phyloP scores from a whole-genome alignment of 2,797 vertebrate species.

The Leptodactylus fallax region DNA sequence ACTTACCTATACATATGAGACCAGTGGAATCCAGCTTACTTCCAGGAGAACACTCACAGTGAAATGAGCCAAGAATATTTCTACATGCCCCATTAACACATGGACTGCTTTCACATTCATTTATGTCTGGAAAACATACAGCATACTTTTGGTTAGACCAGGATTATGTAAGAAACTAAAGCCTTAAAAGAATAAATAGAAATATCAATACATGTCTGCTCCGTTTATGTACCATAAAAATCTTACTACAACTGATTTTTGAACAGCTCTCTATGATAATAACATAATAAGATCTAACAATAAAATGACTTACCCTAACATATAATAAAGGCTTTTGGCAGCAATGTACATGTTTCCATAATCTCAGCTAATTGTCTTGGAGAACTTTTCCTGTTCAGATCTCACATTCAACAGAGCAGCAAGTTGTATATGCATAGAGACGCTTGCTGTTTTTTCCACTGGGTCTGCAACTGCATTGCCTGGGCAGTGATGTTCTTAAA shows the following conservation, averaged over 20 bases:
- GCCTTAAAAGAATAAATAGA: constrained; percentile 8
- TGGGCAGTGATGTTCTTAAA: not conserved
- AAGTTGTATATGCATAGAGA: constrained; percentile 56
- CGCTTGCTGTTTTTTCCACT: constrained; percentile 63
- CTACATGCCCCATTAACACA: constrained; percentile 78
- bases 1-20: constrained; percentile 77
- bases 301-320: no score
- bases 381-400: constrained; percentile 16
- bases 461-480: constrained; percentile 52
- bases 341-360: constrained; percentile 6
- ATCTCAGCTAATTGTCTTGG: constrained; percentile 41
- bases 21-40: constrained; percentile 78
- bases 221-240: not conserved
- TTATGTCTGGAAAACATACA: constrained; percentile 73
- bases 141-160: constrained; percentile 42
- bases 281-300: constrained; percentile 23
- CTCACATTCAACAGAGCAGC: constrained; percentile 43
- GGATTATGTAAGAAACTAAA: constrained; percentile 35
- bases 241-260: not conserved
- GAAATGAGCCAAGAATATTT: constrained; percentile 80
- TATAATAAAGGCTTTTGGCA: not conserved
- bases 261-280: not conserved
- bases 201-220: constrained; percentile 25
- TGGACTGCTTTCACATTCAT: constrained; percentile 79
- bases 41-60: constrained; percentile 77